A percentile compares a stretch with the other conserved stretches of the same genome.
Evolutionary conservation across 2,888 invertebrate species (phyloP).

Genomic region (Sarcophaga rosellei): DNA sequence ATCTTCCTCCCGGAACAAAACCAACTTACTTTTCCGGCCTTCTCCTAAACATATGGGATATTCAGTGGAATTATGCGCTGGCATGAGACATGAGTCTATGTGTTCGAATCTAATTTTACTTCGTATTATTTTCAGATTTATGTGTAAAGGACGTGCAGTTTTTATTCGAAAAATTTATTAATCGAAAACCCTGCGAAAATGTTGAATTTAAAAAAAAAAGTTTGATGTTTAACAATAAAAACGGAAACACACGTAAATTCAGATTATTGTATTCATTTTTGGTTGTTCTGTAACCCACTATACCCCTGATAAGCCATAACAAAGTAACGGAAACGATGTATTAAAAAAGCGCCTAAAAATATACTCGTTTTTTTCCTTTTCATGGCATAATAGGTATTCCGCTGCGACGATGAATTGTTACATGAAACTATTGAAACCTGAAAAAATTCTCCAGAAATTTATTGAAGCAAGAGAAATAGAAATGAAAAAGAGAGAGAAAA

Average conservation of each 20-base stretch:
- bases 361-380: not conserved
- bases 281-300: too few species aligned
- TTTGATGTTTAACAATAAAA: slow-evolving; percentile 58
- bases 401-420: slow-evolving; percentile 46
- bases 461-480: slow-evolving; percentile 18
- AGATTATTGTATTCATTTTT: slow-evolving; percentile 10
- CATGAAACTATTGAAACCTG: slow-evolving; percentile 10
- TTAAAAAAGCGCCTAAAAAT: not conserved
- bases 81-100: too few species aligned
- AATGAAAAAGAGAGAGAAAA: not conserved
- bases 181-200: slow-evolving; percentile 35
- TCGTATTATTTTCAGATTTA: slow-evolving; percentile 6
- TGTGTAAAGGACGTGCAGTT: slow-evolving; percentile 13
- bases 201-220: not conserved
- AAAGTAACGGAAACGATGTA: slow-evolving; percentile 55
- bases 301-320: slow-evolving; percentile 45
- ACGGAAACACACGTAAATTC: slow-evolving; percentile 64
- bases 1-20: too few species aligned
- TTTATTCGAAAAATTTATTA: slow-evolving; percentile 52
- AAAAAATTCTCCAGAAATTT: slow-evolving; percentile 25
- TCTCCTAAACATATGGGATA: too few species aligned
- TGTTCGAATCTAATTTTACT: too few species aligned
- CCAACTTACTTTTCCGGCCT: too few species aligned
- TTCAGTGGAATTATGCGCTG: too few species aligned
- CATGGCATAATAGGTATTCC: slow-evolving; percentile 41